Base-by-base conservation (phyloP, 2,888 invertebrate genomes). In the Trissoscelio sp. region DNA sequence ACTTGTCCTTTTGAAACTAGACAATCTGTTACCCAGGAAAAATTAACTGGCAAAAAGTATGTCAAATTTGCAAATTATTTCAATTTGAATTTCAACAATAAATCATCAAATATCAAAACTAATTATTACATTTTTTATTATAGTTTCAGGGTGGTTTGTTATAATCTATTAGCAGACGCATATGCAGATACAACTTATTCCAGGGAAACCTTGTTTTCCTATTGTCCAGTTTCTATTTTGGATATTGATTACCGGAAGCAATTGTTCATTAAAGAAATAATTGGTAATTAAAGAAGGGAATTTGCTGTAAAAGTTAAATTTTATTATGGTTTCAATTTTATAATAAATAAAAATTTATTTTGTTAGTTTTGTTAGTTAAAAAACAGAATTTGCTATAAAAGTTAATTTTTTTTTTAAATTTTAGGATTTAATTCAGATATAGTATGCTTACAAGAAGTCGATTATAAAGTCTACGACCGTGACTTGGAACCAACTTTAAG, bases 361-460 rank as follows among this genome's bases (percentile, higher is more conserved):
- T n/a, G n/a, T n/a, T n/a, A n/a, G n/a, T n/a, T n/a, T n/a, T n/a
- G n/a, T n/a, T n/a, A n/a, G n/a, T n/a, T n/a, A n/a, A n/a, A n/a
- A n/a, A n/a, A n/a, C n/a, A n/a, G n/a, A n/a, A n/a, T n/a, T n/a
- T n/a, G n/a, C n/a, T n/a, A n/a, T 12, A 18, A 18, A 18, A 7
- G 34, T 2, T 44, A 18, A 44, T 39, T 14, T 44, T 24, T 31
- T 28, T 53, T 57, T 57, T 6, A 11, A 18, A 14, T 5, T 22
- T 46, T 55, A 95, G 97, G 97, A n/a, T 98, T 97, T 89, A 96
- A 98, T 92, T 94, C 95, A 39, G 98, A 99, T 90, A 92, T 99
- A 60, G 92, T 98, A 64, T 98, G 98, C 86, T 92, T 99, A 11
- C 98, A 99, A 93, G 99, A 99, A 93, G 97, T 98, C 0, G 98